These are phyloP conservation scores for Cephus nigrinus DNA, from an alignment of 2,888 invertebrate species.

Conservation along the genomic window DNA sequence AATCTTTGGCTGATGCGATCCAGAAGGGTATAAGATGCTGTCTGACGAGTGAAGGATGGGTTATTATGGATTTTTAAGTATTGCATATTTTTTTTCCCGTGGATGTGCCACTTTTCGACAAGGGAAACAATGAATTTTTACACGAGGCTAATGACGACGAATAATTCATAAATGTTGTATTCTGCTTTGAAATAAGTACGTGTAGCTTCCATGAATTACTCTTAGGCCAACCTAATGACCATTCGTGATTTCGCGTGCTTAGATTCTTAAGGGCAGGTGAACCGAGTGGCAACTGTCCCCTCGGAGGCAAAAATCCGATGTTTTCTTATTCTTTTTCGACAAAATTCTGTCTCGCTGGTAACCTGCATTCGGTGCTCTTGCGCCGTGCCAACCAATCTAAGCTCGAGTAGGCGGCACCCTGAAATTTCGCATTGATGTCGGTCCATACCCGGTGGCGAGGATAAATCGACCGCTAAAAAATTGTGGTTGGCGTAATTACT, in stretches of 20 bases:
- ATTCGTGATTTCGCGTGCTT: conserved; percentile 58
- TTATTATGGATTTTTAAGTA: background rate
- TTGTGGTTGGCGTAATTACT: background rate
- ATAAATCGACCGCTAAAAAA: conserved; percentile 2
- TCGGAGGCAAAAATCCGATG: conserved; percentile 48
- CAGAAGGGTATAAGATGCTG: background rate
- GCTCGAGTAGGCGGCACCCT: conserved; percentile 38
- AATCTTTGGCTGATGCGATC: background rate
- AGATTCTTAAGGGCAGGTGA: conserved; percentile 54
- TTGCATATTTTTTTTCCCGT: background rate
- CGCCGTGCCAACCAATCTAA: conserved; percentile 13
- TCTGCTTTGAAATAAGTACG: background rate
- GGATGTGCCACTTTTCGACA: background rate
- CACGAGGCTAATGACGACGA: background rate
- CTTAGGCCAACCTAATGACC: conserved; percentile 37
- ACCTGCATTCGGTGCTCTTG: conserved; percentile 8
- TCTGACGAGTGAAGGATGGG: background rate
- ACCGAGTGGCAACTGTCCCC: conserved; percentile 48
- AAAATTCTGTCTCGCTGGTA: conserved; percentile 26
- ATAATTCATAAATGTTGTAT: background rate
- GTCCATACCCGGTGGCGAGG: conserved; percentile 7
- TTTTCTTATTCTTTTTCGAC: conserved; percentile 5
- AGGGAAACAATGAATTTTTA: background rate
- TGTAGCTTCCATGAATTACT: background rate
- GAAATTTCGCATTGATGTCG: conserved; percentile 32